Percentiles rank a stretch among this genome's conserved stretches.
phyloP scores from a whole-genome alignment of 2,113 vertebrate species.

The Butastur rufipennis region DNA sequence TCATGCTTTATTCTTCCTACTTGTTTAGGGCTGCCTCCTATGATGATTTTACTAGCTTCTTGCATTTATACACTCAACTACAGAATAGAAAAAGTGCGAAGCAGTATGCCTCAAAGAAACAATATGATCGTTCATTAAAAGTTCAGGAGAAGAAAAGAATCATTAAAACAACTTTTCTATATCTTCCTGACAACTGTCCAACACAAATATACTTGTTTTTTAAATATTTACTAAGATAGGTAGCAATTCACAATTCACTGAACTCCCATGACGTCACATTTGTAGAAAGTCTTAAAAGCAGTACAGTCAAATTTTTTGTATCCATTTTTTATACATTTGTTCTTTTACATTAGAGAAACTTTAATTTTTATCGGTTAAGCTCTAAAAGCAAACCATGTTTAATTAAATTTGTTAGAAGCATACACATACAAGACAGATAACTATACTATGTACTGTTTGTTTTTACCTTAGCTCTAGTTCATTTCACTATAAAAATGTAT shows the following conservation, averaged over 20 bases:
- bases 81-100: background rate
- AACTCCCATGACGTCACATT: background rate
- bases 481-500: background rate
- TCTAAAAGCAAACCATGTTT: background rate
- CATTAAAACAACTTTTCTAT: background rate
- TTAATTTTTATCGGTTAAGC: background rate
- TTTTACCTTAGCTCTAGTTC: background rate
- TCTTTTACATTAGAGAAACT: background rate
- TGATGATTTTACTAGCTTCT: background rate
- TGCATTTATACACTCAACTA: background rate
- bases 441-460: background rate
- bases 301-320: background rate
- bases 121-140: background rate
- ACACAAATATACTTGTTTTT: background rate
- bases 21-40: background rate
- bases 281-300: background rate
- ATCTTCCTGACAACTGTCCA: background rate
- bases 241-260: background rate
- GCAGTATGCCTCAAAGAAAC: background rate
- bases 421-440: background rate
- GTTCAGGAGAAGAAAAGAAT: background rate
- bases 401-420: background rate
- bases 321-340: background rate
- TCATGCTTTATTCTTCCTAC: background rate
- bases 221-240: background rate